These are phyloP conservation scores for Coracopsis vasa DNA, from an alignment of 2,113 vertebrate genomes.

Conservation along the genomic window DNA sequence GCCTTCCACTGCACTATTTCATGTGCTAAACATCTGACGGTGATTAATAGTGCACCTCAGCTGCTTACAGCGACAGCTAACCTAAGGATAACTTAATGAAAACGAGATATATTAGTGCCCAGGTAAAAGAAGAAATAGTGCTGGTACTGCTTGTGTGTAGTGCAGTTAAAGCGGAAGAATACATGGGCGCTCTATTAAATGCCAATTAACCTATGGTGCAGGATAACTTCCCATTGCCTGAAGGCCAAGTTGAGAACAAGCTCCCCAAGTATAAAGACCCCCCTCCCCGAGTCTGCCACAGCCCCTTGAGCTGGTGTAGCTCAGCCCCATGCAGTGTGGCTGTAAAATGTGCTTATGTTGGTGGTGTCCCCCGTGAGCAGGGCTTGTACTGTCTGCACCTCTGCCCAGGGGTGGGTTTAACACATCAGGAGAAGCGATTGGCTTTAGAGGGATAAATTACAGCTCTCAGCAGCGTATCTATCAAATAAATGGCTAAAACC, in stretches of 20 bases:
- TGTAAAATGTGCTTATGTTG: background rate
- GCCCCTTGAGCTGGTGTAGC: background rate
- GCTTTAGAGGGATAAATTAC: background rate
- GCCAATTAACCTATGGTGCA: rapidly evolving
- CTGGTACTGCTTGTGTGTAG: background rate
- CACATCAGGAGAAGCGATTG: background rate
- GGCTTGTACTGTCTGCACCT: background rate
- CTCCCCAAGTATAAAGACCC: background rate
- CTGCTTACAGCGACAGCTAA: background rate
- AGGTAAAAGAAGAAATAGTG: background rate
- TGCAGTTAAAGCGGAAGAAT: background rate
- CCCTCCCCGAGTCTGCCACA: background rate
- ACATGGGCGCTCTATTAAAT: background rate
- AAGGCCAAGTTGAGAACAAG: background rate
- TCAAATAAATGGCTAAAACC: background rate
- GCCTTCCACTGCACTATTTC: background rate
- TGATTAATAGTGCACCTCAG: background rate
- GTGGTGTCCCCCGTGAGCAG: rapidly evolving
- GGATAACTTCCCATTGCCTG: background rate
- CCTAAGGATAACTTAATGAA: background rate
- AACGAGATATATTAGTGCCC: background rate
- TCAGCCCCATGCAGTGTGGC: background rate
- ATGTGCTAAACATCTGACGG: background rate
- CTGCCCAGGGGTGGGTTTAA: background rate
- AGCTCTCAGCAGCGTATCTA: background rate